Evolutionary conservation across 2,797 vertebrate genomes (phyloP).

Genomic region (Lepilemur septentrionalis): DNA sequence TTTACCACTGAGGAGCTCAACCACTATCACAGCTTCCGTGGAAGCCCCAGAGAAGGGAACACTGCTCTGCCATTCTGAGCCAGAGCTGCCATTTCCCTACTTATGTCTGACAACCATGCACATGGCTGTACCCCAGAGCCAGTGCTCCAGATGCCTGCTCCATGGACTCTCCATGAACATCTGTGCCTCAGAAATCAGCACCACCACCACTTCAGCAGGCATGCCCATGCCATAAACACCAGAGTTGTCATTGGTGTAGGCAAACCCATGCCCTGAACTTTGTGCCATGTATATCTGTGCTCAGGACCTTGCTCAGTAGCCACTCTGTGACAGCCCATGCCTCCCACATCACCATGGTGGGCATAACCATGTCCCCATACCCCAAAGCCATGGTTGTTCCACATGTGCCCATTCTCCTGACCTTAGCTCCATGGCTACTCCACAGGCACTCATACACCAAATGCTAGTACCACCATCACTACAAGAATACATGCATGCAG

Average conservation of each 20-base stretch:
- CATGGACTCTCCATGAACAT: neutral
- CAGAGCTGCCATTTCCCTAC: neutral
- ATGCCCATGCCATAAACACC: no score
- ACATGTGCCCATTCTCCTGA: neutral
- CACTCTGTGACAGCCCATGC: neutral
- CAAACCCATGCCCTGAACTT: no score
- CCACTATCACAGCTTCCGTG: neutral
- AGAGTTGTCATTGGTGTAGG: no score
- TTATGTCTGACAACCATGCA: neutral
- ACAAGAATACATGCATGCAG: neutral
- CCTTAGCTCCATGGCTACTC: neutral
- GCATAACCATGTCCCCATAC: neutral
- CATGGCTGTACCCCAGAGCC: neutral
- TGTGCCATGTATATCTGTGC: neutral
- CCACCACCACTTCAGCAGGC: neutral
- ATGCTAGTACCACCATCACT: neutral
- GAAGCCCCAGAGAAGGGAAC: neutral
- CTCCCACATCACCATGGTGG: neutral
- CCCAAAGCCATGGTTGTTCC: neutral
- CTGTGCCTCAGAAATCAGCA: neutral
- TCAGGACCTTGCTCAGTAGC: neutral
- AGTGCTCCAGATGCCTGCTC: neutral
- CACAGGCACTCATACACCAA: neutral
- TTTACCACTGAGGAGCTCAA: neutral
- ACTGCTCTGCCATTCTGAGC: neutral